Evolutionary conservation across 2,113 vertebrate species (phyloP), one percentile per base, ranked within the genome.

Genomic region (Panthera uncia): DNA sequence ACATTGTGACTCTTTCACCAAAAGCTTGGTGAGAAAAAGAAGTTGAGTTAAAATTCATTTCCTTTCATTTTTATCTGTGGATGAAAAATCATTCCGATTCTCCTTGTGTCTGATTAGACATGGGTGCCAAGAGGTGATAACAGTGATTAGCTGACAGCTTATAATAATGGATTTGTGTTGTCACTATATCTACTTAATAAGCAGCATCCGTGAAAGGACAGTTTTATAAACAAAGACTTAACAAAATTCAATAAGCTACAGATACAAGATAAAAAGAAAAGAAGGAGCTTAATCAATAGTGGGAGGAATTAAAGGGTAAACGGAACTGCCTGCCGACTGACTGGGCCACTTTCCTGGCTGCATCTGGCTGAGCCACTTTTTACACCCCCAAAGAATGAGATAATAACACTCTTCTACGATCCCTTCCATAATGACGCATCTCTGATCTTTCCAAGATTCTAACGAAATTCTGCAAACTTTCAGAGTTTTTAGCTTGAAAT

Each of bases 191-290:
- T 89, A 69, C 69, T 86, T 74, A 83, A 84, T 95, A 38, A 97
- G 48, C 48, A 94, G 50, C 55, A 88, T 86, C 79, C 94, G 50
- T 76, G 84, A 96, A 94, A 89, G 10, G 80, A 48, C 48, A 29
- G 27, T 73, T 57, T 96, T 78, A 61, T 91, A 91, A 93, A 79
- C 96, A 96, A 86, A 78, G 48, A 41, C 33, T 68, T 86, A 92
- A 89, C 50, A 85, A 61, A 85, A 84, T 63, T 96, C 89, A 91
- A 11, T 76, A 93, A 92, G 25, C 25, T 61, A 78, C 80, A 97
- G 86, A 74, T 57, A 83, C 11, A 52, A 91, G 86, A 94, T 79
- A 38, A 97, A 95, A 91, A 85, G 57, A 36, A 96, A 89, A 57
- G 7, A 55, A 79, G 52, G 5, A n/a, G 15, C 15, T 94, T 93